Evolutionary conservation across 1,140 invertebrate species (phyloP).

Genomic region (Listronotus oregonensis): DNA sequence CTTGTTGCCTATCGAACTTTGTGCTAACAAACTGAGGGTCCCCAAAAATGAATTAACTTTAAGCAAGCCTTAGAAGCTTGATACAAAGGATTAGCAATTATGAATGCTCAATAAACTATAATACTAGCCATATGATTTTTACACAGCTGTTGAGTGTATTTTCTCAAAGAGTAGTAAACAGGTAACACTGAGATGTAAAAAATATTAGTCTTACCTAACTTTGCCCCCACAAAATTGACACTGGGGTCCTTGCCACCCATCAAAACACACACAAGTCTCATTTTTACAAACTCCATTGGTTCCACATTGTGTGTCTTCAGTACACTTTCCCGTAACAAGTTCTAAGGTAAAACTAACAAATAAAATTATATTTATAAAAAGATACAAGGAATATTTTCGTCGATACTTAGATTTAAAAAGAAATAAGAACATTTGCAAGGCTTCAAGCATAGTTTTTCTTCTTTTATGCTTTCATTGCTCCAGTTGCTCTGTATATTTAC

Average conservation of each 20-base stretch:
- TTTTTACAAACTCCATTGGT: slow-evolving; percentile 80
- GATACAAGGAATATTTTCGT: slow-evolving; percentile 67
- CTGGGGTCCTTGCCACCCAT: slow-evolving; percentile 85
- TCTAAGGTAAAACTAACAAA: slow-evolving; percentile 40
- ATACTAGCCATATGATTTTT: too few relatives aligned
- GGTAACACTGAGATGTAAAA: neutral
- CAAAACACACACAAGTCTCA: slow-evolving; percentile 83
- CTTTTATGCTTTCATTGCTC: slow-evolving; percentile 12
- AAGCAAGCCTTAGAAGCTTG: too few relatives aligned
- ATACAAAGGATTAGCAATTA: too few relatives aligned
- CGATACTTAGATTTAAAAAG: slow-evolving; percentile 82
- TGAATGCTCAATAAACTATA: too few relatives aligned
- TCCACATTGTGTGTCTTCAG: slow-evolving; percentile 62
- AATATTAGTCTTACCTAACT: slow-evolving; percentile 73
- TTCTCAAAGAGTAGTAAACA: too few relatives aligned
- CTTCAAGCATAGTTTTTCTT: slow-evolving; percentile 66
- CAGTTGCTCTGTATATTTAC: slow-evolving; percentile 3
- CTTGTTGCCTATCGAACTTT: too few relatives aligned
- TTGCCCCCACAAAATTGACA: slow-evolving; percentile 91
- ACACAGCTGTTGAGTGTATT: too few relatives aligned
- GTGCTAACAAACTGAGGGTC: too few relatives aligned
- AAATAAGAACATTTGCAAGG: slow-evolving; percentile 82
- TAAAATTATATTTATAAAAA: slow-evolving; percentile 59
- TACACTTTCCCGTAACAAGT: slow-evolving; percentile 59
- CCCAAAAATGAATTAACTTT: too few relatives aligned